Percentiles rank a stretch among this genome's conserved stretches.
Conservation (phyloP, 1,140 invertebrate species). For the Drosophila biarmipes region DNA sequence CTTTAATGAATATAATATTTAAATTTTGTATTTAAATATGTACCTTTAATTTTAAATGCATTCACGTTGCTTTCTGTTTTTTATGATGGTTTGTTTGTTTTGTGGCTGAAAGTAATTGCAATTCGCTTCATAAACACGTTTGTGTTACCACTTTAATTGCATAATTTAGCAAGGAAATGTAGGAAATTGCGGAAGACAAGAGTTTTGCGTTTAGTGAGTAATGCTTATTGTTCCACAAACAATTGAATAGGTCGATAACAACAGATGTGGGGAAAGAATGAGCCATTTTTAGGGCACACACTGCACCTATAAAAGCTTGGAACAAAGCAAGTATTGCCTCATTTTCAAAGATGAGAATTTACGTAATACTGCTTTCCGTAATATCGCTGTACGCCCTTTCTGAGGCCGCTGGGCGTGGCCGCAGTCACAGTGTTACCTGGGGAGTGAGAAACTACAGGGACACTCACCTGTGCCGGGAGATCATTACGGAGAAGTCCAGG, state of each 20-base stretch:
- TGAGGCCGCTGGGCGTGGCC: constrained; percentile 26
- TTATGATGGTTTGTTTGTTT: background rate
- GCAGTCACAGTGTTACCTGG: constrained; percentile 72
- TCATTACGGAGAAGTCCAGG: constrained; percentile 81
- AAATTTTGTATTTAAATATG: background rate
- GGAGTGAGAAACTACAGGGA: constrained; percentile 67
- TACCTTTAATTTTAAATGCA: background rate
- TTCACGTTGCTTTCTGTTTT: background rate
- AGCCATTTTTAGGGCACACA: background rate
- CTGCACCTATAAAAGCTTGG: constrained; percentile 20
- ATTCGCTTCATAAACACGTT: too few relatives aligned
- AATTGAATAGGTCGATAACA: background rate
- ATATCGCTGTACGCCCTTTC: constrained; percentile 26
- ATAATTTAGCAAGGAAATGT: constrained; percentile 12
- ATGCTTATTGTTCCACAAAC: background rate
- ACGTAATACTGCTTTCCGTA: constrained; percentile 8
- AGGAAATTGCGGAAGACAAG: background rate
- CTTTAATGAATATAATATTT: too few relatives aligned
- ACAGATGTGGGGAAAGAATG: constrained; percentile 5
- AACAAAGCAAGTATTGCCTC: background rate
- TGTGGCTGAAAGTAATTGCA: background rate
- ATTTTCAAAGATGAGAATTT: constrained; percentile 53
- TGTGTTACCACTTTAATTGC: background rate
- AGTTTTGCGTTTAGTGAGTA: background rate
- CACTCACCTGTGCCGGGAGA: constrained; percentile 68